A percentile compares a stretch with the other conserved stretches of the same genome.
phyloP scores from a whole-genome alignment of 23 tunicate genomes.

The Corella eumyota region DNA sequence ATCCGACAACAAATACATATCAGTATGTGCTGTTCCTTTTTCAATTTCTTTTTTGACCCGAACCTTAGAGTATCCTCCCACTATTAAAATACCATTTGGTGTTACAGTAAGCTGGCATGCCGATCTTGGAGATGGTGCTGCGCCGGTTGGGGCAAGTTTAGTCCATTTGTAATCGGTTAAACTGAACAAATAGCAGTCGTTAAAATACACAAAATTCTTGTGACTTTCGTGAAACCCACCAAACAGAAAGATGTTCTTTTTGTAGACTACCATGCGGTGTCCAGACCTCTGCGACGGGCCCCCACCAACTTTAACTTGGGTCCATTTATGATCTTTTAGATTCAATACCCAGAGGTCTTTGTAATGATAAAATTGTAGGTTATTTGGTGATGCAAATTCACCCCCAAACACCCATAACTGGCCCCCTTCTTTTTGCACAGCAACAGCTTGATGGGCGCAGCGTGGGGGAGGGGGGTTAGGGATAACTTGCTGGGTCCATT shows the following conservation, averaged over 20 bases:
- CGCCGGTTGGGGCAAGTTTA: slow-evolving; percentile 40
- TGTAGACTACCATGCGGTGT: slow-evolving; percentile 69
- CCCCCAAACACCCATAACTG: slow-evolving; percentile 96
- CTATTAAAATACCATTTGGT: slow-evolving; percentile 54
- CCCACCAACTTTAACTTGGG: slow-evolving; percentile 53
- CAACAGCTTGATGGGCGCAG: slow-evolving; percentile 80
- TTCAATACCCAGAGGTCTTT: slow-evolving; percentile 74
- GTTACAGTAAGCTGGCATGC: slow-evolving; percentile 63
- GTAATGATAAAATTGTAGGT: slow-evolving; percentile 72
- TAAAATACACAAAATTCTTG: slow-evolving; percentile 64
- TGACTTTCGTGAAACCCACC: slow-evolving; percentile 88
- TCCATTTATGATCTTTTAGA: slow-evolving; percentile 63
- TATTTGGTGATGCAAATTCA: slow-evolving; percentile 81
- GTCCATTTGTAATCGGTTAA: slow-evolving; percentile 65
- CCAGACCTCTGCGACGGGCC: slow-evolving; percentile 88
- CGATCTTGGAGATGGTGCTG: slow-evolving; percentile 70
- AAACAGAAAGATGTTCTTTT: slow-evolving; percentile 64
- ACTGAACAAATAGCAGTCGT: slow-evolving; percentile 60
- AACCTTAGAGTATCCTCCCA: slow-evolving; percentile 81
- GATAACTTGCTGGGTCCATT: slow-evolving; percentile 56
- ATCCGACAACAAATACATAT: slow-evolving; percentile 53
- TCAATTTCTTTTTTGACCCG: slow-evolving; percentile 76
- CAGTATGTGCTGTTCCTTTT: slow-evolving; percentile 70
- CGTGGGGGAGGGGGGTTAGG: slow-evolving; percentile 91
- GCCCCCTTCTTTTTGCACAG: slow-evolving; percentile 83